A percentile compares a stretch with the other conserved stretches of the same genome.
Evolutionary conservation across 2,113 vertebrate genomes (phyloP).

Genomic region (Xiphorhynchus elegans): DNA sequence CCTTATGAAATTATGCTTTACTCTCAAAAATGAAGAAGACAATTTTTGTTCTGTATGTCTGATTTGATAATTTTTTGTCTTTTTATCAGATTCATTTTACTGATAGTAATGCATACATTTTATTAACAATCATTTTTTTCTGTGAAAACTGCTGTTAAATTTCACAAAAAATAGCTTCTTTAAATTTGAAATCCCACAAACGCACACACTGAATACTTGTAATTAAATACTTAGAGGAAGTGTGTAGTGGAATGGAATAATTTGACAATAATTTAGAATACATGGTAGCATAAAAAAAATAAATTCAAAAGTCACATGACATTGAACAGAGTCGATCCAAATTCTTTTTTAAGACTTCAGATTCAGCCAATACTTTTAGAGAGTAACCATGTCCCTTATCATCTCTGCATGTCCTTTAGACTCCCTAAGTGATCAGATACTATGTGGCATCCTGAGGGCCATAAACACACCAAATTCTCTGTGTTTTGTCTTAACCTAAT

Average conservation of each 20-base stretch:
- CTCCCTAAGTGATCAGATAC: background rate
- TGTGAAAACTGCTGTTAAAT: background rate
- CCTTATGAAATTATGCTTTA: background rate
- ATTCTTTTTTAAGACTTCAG: background rate
- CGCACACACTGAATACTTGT: rapidly evolving
- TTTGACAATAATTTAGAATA: background rate
- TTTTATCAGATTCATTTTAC: background rate
- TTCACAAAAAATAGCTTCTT: background rate
- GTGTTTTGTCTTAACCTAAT: background rate
- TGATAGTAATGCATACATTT: background rate
- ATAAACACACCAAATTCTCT: background rate
- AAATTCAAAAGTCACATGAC: background rate
- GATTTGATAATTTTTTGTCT: background rate
- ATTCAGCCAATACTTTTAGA: background rate
- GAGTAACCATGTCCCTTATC: background rate
- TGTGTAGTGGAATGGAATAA: background rate
- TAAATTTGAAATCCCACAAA: background rate
- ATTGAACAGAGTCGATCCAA: background rate
- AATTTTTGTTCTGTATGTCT: background rate
- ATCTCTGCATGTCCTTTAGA: background rate
- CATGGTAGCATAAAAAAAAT: background rate
- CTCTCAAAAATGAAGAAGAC: background rate
- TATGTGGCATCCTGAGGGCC: background rate
- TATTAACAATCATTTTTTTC: background rate
- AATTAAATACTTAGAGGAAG: background rate